These are phyloP conservation scores for Drosophila tanythrix DNA, from an alignment of 2,888 invertebrate species.

Conservation along the genomic window DNA sequence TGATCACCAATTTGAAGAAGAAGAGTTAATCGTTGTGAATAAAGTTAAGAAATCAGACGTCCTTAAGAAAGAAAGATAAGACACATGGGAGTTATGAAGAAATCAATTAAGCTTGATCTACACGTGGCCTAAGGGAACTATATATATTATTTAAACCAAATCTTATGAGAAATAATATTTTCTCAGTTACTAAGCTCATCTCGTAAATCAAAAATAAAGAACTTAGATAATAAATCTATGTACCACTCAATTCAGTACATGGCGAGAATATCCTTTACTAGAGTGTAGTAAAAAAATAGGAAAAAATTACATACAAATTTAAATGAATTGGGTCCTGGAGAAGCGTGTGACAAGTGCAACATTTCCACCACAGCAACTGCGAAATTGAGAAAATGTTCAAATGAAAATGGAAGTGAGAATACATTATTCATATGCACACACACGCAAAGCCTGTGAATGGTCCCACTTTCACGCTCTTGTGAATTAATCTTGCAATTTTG, in stretches of 20 bases:
- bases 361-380: conserved; percentile 3
- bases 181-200: not conserved
- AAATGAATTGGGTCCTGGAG: conserved; percentile 41
- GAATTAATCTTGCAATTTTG: conserved; percentile 9
- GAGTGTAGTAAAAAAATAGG: not conserved
- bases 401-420: not conserved
- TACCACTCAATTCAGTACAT: not conserved
- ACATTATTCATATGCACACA: not conserved
- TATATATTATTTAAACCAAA: not conserved
- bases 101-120: not conserved
- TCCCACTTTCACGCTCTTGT: not conserved
- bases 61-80: too few species aligned
- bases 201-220: not conserved
- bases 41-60: too few species aligned
- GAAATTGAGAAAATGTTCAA: conserved; percentile 12
- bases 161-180: not conserved
- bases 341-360: conserved; percentile 21
- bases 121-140: not conserved
- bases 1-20: too few species aligned
- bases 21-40: too few species aligned
- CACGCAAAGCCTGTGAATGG: not conserved
- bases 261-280: not conserved
- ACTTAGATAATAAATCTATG: not conserved
- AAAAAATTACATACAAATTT: conserved; percentile 38
- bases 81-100: not conserved